These are phyloP conservation scores for Lissocephala sabroskyi DNA, from an alignment of 2,888 invertebrate species.

Conservation along the genomic window DNA sequence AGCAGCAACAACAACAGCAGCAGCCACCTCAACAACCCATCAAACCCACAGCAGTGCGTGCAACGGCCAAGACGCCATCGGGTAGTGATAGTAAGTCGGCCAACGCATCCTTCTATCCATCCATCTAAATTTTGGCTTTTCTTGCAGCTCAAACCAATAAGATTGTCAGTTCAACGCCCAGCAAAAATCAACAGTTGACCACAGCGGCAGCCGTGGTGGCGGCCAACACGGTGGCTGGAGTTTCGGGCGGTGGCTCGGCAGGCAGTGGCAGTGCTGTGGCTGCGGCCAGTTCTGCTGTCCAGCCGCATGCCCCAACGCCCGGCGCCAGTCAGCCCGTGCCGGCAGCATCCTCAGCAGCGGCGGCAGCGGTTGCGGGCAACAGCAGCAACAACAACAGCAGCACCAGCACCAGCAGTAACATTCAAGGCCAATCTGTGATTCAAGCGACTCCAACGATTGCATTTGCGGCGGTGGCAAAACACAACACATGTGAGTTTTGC, in stretches of 20 bases:
- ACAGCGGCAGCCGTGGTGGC: conserved; percentile 66
- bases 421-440: conserved; percentile 73
- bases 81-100: conserved; percentile 72
- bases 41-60: conserved; percentile 88
- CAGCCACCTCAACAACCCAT: conserved; percentile 80
- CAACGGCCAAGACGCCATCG: conserved; percentile 72
- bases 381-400: conserved; percentile 37
- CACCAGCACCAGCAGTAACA: conserved; percentile 50
- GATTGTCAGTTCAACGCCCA: conserved; percentile 72
- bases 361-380: conserved; percentile 12
- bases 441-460: conserved; percentile 72
- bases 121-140: neutral
- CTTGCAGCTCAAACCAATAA: conserved; percentile 56
- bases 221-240: conserved; percentile 27
- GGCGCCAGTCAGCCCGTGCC: conserved; percentile 49
- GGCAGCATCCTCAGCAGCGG: conserved; percentile 29
- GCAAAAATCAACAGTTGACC: conserved; percentile 68
- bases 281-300: conserved; percentile 62
- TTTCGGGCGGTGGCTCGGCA: conserved; percentile 26
- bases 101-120: neutral
- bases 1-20: conserved; percentile 29
- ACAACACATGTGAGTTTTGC: conserved; percentile 72
- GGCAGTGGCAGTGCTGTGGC: conserved; percentile 42
- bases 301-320: conserved; percentile 69
- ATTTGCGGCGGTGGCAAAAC: conserved; percentile 79